Conservation (phyloP, 2,888 invertebrate species). For the Monochamus alternatus region DNA sequence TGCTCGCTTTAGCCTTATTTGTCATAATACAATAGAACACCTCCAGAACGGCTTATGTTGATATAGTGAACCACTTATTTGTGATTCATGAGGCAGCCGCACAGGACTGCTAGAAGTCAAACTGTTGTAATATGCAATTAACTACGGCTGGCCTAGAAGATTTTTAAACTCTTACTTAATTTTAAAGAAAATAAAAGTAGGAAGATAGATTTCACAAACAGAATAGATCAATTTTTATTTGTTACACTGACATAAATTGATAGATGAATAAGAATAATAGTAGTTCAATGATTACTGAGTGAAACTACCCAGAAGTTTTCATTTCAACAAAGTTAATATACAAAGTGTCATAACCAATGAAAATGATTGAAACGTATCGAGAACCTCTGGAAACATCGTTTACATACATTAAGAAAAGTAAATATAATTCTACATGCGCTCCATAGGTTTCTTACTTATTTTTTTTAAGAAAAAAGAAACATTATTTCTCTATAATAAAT, state of each 20-base stretch:
- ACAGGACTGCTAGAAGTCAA: slow-evolving; percentile 7
- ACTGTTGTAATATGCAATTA: neutral
- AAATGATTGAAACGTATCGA: no score
- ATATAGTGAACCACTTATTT: slow-evolving; percentile 53
- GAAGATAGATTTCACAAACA: neutral
- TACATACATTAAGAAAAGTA: no score
- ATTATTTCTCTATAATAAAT: no score
- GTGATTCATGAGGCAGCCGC: slow-evolving; percentile 51
- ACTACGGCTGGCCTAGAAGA: neutral
- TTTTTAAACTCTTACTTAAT: neutral
- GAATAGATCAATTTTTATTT: neutral
- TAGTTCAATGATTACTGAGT: neutral
- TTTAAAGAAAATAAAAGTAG: neutral
- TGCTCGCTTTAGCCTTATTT: slow-evolving; percentile 55
- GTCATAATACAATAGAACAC: slow-evolving; percentile 58
- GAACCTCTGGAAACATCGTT: no score
- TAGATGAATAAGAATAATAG: neutral
- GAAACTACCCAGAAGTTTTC: no score
- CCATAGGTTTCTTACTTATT: no score
- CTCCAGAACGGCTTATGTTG: slow-evolving; percentile 54
- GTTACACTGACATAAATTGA: neutral
- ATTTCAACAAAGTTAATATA: no score
- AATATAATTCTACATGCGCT: no score
- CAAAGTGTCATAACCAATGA: no score
- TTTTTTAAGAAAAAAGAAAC: no score